Evolutionary conservation across 2,888 invertebrate species (phyloP).

Genomic region (Oxystoma pomonae): DNA sequence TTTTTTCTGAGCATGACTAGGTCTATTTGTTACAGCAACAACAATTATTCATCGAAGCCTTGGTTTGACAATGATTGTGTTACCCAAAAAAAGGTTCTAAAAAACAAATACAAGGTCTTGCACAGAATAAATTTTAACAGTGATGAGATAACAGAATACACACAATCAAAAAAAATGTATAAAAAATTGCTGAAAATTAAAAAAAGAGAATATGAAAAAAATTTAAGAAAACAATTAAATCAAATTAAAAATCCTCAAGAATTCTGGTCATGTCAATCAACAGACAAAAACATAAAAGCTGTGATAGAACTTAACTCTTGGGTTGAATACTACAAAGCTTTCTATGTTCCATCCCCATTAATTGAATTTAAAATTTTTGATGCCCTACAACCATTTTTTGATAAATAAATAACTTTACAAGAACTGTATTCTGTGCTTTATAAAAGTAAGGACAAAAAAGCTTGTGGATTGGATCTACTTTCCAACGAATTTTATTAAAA

Average conservation of each 20-base stretch:
- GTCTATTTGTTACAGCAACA: not conserved
- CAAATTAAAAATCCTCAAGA: not conserved
- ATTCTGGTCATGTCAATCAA: not conserved
- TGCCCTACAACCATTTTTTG: not conserved
- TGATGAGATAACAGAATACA: not conserved
- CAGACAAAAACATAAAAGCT: not conserved
- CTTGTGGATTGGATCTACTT: not conserved
- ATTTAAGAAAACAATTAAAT: not conserved
- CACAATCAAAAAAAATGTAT: not conserved
- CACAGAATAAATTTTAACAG: not conserved
- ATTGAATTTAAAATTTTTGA: not conserved
- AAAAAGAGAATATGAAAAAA: not conserved
- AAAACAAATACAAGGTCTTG: not conserved
- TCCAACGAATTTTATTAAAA: not conserved
- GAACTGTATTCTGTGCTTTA: not conserved
- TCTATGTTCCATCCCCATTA: not conserved
- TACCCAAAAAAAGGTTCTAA: not conserved
- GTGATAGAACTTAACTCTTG: not conserved
- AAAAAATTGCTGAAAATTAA: not conserved
- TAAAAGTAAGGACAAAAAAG: not conserved
- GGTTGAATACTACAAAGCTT: not conserved
- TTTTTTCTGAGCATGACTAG: not conserved
- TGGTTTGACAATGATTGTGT: not conserved
- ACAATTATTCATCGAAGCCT: not conserved
- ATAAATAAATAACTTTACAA: not conserved